A percentile compares a stretch with the other conserved stretches of the same genome.
Conservation (phyloP, 2,888 invertebrate genomes). For the Lithophane ornitopus region DNA sequence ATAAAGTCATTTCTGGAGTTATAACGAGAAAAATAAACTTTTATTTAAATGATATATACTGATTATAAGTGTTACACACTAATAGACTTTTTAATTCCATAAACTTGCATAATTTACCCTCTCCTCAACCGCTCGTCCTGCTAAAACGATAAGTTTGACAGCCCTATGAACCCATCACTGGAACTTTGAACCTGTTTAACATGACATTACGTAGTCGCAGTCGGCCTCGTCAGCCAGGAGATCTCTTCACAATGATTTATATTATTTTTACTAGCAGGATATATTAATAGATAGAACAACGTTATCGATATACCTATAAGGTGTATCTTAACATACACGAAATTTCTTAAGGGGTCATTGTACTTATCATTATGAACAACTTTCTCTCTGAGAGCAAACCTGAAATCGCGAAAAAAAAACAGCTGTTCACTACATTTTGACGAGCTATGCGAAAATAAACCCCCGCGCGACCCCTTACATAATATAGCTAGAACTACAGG, state of each 20-base stretch:
- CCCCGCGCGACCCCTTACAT: no score
- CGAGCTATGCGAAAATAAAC: no score
- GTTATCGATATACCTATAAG: no score
- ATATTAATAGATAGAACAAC: background rate
- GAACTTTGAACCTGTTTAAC: conserved; percentile 65
- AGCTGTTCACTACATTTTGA: no score
- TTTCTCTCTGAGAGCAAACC: no score
- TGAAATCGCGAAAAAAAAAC: no score
- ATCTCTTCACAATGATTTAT: conserved; percentile 36
- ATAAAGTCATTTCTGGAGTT: background rate
- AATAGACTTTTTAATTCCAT: background rate
- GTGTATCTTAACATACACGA: no score
- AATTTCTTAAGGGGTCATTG: no score
- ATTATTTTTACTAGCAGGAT: conserved; percentile 35
- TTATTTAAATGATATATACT: background rate
- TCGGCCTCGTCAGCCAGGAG: conserved; percentile 45
- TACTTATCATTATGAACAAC: no score
- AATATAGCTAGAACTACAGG: no score
- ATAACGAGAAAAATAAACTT: background rate
- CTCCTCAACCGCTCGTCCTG: background rate
- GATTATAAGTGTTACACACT: background rate
- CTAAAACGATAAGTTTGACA: conserved; percentile 14
- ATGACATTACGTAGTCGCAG: conserved; percentile 54
- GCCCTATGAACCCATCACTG: conserved; percentile 48
- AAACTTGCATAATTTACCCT: background rate